phyloP scores from a whole-genome alignment of 2,113 vertebrate genomes.

The Zosterops lateralis region DNA sequence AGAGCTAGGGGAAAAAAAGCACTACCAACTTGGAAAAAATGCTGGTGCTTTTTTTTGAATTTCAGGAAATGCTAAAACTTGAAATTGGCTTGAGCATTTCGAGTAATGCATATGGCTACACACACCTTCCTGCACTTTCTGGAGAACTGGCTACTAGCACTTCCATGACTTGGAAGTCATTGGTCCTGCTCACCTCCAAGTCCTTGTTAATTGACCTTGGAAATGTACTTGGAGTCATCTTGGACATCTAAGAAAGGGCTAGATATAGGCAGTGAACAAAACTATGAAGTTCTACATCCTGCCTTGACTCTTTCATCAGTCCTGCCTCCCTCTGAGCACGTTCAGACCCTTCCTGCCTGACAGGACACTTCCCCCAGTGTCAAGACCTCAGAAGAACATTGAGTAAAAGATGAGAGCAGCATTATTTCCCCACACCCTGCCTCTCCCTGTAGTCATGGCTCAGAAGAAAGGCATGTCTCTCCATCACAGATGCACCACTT shows the following conservation, averaged over 20 bases:
- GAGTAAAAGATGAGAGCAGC: background rate
- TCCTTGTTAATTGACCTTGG: background rate
- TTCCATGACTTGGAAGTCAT: background rate
- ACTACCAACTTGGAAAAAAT: background rate
- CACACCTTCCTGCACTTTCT: background rate
- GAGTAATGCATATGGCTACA: background rate
- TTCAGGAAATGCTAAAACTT: background rate
- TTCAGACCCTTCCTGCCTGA: background rate
- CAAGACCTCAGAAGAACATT: background rate
- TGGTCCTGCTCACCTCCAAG: background rate
- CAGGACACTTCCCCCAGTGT: background rate
- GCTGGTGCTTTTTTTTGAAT: background rate
- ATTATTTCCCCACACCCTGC: background rate
- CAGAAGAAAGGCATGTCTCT: slow-evolving; percentile 4
- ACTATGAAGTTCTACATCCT: rapidly evolving
- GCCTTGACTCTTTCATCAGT: background rate
- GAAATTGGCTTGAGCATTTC: background rate
- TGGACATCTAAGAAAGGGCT: background rate
- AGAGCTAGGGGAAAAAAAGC: background rate
- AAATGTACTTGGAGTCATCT: background rate
- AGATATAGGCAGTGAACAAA: background rate
- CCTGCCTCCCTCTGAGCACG: background rate
- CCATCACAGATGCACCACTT: background rate
- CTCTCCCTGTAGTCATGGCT: background rate
- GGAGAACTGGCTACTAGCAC: background rate